phyloP scores from a whole-genome alignment of 1,140 invertebrate genomes.

The Ceratina australensis region DNA sequence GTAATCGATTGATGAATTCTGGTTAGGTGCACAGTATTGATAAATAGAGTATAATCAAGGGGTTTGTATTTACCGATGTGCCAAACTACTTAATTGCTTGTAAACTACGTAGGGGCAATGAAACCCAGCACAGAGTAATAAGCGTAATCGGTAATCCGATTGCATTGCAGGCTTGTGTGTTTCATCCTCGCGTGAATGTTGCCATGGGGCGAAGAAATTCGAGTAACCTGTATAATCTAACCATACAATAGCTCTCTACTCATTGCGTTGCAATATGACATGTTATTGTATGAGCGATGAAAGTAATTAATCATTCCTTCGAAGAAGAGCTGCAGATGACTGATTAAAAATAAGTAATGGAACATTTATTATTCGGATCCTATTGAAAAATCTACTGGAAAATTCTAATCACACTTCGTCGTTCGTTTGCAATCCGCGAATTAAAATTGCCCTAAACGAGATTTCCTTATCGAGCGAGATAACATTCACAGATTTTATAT shows the following conservation, averaged over 20 bases:
- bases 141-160: slow-evolving; percentile 18
- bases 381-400: no score
- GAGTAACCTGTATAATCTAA: neutral
- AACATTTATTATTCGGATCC: no score
- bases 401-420: no score
- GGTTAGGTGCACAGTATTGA: slow-evolving; percentile 31
- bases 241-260: neutral
- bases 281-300: no score
- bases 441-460: no score
- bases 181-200: neutral
- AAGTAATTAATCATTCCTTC: no score
- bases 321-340: no score
- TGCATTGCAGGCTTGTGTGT: slow-evolving; percentile 9
- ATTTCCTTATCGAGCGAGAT: no score
- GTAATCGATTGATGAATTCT: slow-evolving; percentile 30
- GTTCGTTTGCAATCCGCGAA: no score
- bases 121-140: slow-evolving; percentile 1
- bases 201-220: neutral
- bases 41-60: slow-evolving; percentile 41
- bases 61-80: slow-evolving; percentile 24
- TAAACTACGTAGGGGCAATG: slow-evolving; percentile 23
- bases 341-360: no score
- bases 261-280: no score
- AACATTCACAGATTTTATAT: neutral
- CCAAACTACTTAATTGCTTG: slow-evolving; percentile 25